These are phyloP conservation scores for Empis stercorea DNA, from an alignment of 2,888 invertebrate genomes.

Conservation along the genomic window DNA sequence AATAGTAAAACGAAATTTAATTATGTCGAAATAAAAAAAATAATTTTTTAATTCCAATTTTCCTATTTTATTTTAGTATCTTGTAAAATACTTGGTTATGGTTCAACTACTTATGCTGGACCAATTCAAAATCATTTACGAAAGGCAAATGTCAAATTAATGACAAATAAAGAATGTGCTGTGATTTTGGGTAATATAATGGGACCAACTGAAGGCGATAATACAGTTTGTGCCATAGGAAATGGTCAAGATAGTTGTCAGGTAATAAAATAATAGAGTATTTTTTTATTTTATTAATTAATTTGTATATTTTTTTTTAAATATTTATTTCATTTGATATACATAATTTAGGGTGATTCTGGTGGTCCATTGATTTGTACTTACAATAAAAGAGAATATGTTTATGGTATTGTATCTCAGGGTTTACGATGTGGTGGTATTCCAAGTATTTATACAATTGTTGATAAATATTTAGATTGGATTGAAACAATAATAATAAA, in stretches of 20 bases:
- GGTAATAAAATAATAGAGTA: conserved; percentile 11
- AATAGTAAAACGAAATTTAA: conserved; percentile 18
- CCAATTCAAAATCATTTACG: conserved; percentile 22
- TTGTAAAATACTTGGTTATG: conserved; percentile 32
- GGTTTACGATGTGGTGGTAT: conserved; percentile 31
- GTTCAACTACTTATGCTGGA: conserved; percentile 27
- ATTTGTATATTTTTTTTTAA: neutral
- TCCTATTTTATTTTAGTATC: conserved; percentile 16
- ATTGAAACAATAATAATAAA: conserved; percentile 16
- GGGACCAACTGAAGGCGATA: conserved; percentile 30
- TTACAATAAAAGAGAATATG: conserved; percentile 20
- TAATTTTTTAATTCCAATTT: neutral
- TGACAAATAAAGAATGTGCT: conserved; percentile 22
- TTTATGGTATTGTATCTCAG: conserved; percentile 32
- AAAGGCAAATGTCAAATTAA: conserved; percentile 25
- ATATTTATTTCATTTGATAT: conserved; percentile 5
- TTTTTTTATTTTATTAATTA: neutral
- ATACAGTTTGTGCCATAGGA: conserved; percentile 30
- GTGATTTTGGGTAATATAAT: conserved; percentile 27
- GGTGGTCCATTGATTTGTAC: conserved; percentile 31
- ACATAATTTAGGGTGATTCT: conserved; percentile 27
- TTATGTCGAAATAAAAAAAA: neutral
- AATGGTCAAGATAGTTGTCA: conserved; percentile 30
- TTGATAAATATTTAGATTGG: conserved; percentile 29
- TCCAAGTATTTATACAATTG: conserved; percentile 33